Evolutionary conservation across 2,113 vertebrate species (phyloP).

Genomic region (Rousettus leschenaultii): DNA sequence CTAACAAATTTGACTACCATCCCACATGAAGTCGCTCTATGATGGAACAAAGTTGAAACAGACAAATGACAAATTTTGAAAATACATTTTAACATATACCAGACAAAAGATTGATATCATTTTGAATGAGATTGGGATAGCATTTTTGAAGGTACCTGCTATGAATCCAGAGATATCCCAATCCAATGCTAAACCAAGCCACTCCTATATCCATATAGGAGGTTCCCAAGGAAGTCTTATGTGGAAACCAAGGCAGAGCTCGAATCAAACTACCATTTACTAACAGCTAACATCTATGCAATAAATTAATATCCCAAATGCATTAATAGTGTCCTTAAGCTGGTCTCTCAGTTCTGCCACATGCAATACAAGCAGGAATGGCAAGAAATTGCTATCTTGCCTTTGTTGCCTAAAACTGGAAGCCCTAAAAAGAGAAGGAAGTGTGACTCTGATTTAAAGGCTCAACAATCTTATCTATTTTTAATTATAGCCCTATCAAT

Average conservation of each 20-base stretch:
- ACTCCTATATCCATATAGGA: background rate
- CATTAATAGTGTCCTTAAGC: background rate
- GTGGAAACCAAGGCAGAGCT: background rate
- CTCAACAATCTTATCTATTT: background rate
- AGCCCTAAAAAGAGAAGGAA: background rate
- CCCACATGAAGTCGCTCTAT: background rate
- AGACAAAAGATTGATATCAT: background rate
- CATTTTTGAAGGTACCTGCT: background rate
- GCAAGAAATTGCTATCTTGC: background rate
- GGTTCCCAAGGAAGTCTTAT: background rate
- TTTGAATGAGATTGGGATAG: background rate
- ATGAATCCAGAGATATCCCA: background rate
- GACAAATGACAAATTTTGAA: background rate
- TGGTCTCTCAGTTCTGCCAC: background rate
- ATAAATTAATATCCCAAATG: background rate
- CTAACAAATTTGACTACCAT: background rate
- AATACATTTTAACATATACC: background rate
- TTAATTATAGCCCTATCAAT: background rate
- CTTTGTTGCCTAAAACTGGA: background rate
- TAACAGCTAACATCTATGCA: background rate
- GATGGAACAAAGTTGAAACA: background rate
- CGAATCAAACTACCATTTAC: background rate
- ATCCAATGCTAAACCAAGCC: background rate
- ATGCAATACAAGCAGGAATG: background rate
- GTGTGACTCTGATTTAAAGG: background rate